A percentile compares a stretch with the other conserved stretches of the same genome.
Conservation (phyloP, 2,113 vertebrate genomes). For the Grantiella picta region DNA sequence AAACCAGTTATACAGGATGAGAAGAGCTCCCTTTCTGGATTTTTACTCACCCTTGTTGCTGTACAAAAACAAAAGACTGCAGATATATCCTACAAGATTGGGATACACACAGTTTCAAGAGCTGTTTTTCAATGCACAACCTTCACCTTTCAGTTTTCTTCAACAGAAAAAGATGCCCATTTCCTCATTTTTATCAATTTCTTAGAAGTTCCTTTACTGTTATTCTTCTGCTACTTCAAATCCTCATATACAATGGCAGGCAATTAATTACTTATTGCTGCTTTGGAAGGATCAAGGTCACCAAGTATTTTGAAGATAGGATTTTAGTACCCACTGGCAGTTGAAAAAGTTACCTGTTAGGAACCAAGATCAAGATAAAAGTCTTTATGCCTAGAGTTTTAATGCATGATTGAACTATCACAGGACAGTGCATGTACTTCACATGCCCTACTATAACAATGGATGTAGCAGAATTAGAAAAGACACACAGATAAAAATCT, state of each 20-base stretch:
- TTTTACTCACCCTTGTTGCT: neutral
- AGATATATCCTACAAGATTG: neutral
- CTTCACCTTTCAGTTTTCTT: neutral
- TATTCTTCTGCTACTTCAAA: neutral
- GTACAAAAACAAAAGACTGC: neutral
- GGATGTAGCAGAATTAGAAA: neutral
- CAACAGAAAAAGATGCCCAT: neutral
- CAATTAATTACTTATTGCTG: neutral
- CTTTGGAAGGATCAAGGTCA: neutral
- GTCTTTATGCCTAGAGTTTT: neutral
- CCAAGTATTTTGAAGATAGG: neutral
- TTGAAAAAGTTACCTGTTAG: neutral
- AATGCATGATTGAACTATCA: neutral
- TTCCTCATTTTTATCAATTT: neutral
- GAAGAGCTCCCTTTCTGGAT: neutral
- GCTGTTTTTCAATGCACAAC: neutral
- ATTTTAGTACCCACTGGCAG: neutral
- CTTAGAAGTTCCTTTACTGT: neutral
- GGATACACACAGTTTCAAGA: neutral
- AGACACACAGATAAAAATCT: neutral
- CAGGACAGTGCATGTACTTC: neutral
- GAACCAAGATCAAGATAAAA: neutral
- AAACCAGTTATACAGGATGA: neutral
- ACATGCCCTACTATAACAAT: rapidly evolving
- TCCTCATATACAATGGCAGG: neutral